Base-by-base conservation (phyloP, 2,888 invertebrate species). In the Globia sparganii region DNA sequence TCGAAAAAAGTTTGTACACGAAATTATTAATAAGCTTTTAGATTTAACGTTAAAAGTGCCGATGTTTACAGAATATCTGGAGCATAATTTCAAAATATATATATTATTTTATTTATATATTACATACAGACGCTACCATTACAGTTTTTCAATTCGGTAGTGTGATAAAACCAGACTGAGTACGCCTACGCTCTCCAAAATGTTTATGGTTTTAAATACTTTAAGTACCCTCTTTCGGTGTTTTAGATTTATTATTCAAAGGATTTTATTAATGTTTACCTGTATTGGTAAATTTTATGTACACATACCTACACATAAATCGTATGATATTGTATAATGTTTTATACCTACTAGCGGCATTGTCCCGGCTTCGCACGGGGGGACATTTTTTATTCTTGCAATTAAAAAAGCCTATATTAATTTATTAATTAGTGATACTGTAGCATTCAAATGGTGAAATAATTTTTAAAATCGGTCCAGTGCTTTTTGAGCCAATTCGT, bases 1-100 rank as follows among this genome's bases (percentile, higher is more conserved):
- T 72, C 43, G 34, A 53, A 64, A 72, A 78, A 53, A 78, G 28
- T 83, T 70, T 53, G n/a, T 66, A 49, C 11, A 34, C 40, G 11
- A 71, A 59, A 78, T 70, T 62, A 67, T 59, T 78, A 71, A 67
- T 72, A 72, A 78, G 66, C 43, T 68, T 64, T 70, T 21, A 43
- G 49, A 64, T 56, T 56, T 49, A 53, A 68, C 65, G 40, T 34
- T 81, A 68, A 64, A 74, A 69, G 58, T 65, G 28, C n/a, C 11
- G 11, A 34, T 67, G 46, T 68, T 37, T 56, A 25, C 18, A 53
- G 8, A 53, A 72, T 62, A 56, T 78, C 76, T 78, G 46, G 21
- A 61, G 37, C 49, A 53, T 58, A 49, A 61, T 69, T 68, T 58
- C 9, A 8, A 11, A 34, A 77, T n/a, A n/a, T n/a, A n/a, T n/a